Evolutionary conservation across 2,113 vertebrate species (phyloP), one percentile per base, ranked within the genome.

Genomic region (Patagioenas fasciata): DNA sequence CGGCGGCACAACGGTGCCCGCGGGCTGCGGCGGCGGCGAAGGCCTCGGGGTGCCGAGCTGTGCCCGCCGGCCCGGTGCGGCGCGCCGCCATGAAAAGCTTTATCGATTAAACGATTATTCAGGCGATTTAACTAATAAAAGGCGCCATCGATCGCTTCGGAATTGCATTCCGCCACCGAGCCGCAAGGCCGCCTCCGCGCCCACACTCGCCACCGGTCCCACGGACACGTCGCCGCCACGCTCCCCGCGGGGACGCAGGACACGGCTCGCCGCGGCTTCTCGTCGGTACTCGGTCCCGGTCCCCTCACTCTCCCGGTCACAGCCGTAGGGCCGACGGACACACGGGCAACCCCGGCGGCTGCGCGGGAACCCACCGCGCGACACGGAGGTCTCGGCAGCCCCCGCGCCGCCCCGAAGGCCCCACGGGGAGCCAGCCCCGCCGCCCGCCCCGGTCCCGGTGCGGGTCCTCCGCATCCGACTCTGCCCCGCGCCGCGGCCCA

Each of bases 51-150:
- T 9, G 5, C 47, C 6, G 40, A 20, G 31, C 61, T 34, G 17
- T 25, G 12, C 28, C 47, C 21, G 11, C 28, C 72, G 40, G 18
- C 26, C 38, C 47, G 77, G 86, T 66, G 80, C 88, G 36, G 74
- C 75, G 15, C 50, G 38, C 88, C 93, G 88, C 96, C 92, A 98
- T 94, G 89, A 98, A 97, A 97, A 95, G 97, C 98, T 95, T 96
- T 98, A 98, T 98, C 97, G 98, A 98, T 98, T 98, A 97, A 98
- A 97, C 53, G 95, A 98, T 98, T 98, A 97, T 98, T 98, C 98
- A 97, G 97, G 95, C 96, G 91, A 98, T 98, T 98, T 97, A 97
- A 97, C 97, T 97, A 98, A 98, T 98, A 97, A 98, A 97, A 97
- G 97, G 93, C 80, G 88, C 44, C 93, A 98, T 98, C 97, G 97